Evolutionary conservation across 2,797 vertebrate genomes (phyloP).

Genomic region (Alcedo atthis): DNA sequence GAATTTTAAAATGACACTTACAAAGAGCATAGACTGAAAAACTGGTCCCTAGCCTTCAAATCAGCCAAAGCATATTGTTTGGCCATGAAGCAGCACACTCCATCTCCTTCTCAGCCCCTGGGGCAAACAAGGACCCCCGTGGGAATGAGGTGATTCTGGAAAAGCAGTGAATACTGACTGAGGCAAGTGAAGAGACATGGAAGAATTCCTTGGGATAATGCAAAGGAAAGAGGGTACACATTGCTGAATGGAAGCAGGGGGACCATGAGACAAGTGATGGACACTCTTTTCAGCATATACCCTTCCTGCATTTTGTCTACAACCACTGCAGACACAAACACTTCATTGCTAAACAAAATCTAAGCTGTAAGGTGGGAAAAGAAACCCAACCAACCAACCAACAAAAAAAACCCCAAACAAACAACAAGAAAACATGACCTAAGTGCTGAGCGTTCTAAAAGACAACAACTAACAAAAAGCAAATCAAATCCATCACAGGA

Average conservation of each 20-base stretch:
- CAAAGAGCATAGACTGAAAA: neutral
- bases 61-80: neutral
- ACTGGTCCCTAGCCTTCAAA: neutral
- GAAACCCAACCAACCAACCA: too few species aligned
- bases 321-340: neutral
- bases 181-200: neutral
- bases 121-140: neutral
- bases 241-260: neutral
- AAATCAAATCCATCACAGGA: neutral
- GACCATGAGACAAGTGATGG: neutral
- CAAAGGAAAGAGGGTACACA: neutral
- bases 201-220: neutral
- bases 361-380: neutral
- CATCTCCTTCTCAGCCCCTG: neutral
- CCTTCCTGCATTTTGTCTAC: neutral
- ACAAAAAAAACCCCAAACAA: too few species aligned
- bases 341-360: neutral
- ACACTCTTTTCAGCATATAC: neutral
- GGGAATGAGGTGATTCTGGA: neutral
- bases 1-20: neutral
- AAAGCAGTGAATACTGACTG: neutral
- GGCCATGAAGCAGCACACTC: neutral
- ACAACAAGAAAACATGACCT: neutral
- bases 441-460: neutral
- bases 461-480: neutral